Conservation (phyloP, 2,888 invertebrate genomes). For the Hetaerina titia region DNA sequence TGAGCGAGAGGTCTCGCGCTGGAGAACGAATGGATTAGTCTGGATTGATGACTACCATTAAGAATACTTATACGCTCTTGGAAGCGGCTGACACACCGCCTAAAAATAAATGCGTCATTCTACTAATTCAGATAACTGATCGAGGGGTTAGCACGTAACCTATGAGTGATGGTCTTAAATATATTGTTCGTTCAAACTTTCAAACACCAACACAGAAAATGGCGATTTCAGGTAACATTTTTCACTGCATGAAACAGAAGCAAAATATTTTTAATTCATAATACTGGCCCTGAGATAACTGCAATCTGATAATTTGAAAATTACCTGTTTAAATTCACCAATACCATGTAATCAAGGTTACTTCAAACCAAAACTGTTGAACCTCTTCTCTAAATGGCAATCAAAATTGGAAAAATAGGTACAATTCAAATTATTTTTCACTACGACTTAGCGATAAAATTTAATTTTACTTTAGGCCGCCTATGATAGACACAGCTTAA, state of each 20-base stretch:
- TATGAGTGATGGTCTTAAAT: background rate
- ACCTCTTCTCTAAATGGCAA: too few species aligned
- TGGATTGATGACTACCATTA: background rate
- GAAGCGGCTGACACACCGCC: slow-evolving; percentile 15
- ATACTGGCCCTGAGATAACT: too few species aligned
- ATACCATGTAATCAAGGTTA: too few species aligned
- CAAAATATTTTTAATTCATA: background rate
- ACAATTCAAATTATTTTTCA: too few species aligned
- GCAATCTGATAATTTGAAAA: too few species aligned
- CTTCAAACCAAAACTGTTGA: too few species aligned
- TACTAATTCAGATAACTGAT: background rate
- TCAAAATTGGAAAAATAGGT: too few species aligned
- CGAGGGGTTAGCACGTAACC: background rate
- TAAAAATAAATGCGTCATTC: slow-evolving; percentile 8
- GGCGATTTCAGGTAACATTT: background rate
- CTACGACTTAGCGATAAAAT: too few species aligned
- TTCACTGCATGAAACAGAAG: background rate
- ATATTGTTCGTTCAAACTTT: background rate
- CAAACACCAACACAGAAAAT: background rate
- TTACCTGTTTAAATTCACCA: too few species aligned
- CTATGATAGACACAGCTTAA: too few species aligned
- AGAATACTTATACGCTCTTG: background rate
- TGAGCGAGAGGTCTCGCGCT: background rate
- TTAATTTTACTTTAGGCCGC: too few species aligned
- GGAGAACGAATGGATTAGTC: background rate